Percentiles rank a stretch among this genome's conserved stretches.
Conservation (phyloP, 2,113 vertebrate species). For the Panthera tigris region DNA sequence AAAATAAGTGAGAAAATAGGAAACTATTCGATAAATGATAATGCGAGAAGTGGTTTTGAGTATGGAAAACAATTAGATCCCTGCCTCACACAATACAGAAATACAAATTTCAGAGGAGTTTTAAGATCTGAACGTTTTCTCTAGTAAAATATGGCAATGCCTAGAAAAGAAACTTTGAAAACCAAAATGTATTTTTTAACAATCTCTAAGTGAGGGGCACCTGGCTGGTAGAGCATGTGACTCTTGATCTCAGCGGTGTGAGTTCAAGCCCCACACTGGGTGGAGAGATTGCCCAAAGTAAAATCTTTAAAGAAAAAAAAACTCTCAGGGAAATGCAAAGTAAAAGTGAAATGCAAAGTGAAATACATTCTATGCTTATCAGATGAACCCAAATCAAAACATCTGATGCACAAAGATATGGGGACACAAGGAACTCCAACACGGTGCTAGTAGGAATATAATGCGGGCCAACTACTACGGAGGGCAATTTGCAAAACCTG, state of each 20-base stretch:
- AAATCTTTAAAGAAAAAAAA: neutral
- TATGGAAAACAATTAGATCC: neutral
- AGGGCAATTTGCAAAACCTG: neutral
- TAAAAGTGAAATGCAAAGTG: neutral
- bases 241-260: neutral
- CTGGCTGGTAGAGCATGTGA: neutral
- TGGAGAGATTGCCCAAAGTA: neutral
- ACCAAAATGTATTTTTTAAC: neutral
- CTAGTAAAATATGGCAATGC: neutral
- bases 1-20: conserved; percentile 18
- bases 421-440: neutral
- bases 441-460: rapidly evolving
- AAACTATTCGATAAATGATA: neutral
- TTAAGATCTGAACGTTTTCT: neutral
- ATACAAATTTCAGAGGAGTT: neutral
- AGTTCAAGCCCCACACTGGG: neutral
- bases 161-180: conserved; percentile 13
- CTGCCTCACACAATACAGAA: neutral
- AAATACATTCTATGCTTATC: neutral
- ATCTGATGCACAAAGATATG: neutral
- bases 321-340: neutral
- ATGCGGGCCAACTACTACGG: rapidly evolving
- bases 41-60: neutral
- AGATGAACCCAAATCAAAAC: neutral
- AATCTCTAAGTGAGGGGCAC: neutral